Percentiles rank a stretch among this genome's conserved stretches.
Conservation (phyloP, 1,140 invertebrate genomes). For the Drosophila subpulchrella region DNA sequence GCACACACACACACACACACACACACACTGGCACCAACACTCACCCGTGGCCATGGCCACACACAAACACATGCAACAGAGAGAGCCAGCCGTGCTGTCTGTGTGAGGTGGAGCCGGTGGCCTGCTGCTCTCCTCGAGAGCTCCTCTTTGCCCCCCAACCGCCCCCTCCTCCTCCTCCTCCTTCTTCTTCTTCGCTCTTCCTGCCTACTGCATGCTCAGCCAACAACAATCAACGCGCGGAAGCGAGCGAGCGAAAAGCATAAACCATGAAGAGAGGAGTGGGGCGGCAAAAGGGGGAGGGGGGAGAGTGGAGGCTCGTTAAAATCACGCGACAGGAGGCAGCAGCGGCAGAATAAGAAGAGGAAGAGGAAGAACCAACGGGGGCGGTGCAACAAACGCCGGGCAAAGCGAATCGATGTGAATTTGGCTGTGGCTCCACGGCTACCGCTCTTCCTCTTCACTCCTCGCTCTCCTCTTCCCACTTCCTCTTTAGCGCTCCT, state of each 20-base stretch:
- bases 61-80: conserved; percentile 21
- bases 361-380: conserved; percentile 15
- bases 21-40: not conserved
- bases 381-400: conserved; percentile 39
- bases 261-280: conserved; percentile 70
- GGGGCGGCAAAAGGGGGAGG: no score
- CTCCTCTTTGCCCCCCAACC: conserved; percentile 1
- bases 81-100: conserved; percentile 47
- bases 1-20: conserved; percentile 53
- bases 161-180: not conserved
- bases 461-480: not conserved
- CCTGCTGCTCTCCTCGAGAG: conserved; percentile 26
- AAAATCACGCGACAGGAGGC: conserved; percentile 78
- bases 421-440: conserved; percentile 50
- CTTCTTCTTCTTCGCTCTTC: conserved; percentile 17
- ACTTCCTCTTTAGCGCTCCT: not conserved
- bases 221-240: conserved; percentile 79
- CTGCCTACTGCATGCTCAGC: conserved; percentile 46
- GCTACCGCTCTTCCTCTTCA: conserved; percentile 22
- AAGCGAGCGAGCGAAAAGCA: conserved; percentile 79
- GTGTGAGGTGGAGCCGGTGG: conserved; percentile 72
- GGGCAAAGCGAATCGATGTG: conserved; percentile 57
- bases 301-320: conserved; percentile 65
- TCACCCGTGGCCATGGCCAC: conserved; percentile 5
- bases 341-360: conserved; percentile 23